Base-by-base conservation (phyloP, 2,797 vertebrate genomes). In the Takifugu ocellatus region DNA sequence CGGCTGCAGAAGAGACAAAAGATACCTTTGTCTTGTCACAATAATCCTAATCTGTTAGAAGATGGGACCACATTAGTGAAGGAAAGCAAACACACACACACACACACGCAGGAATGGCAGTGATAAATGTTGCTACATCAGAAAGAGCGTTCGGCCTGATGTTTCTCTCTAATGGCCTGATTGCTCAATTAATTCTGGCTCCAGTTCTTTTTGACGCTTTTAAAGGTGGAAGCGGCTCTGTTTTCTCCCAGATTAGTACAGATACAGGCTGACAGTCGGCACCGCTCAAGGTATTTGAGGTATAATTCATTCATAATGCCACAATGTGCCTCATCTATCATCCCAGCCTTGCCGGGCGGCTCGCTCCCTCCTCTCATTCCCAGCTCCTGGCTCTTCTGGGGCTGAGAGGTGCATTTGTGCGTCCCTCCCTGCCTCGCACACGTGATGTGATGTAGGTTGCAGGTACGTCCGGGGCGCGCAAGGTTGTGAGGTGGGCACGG, bases 281-380 rank as follows among this genome's bases (percentile, higher is more conserved):
- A 86, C 92, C 92, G 93, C 94, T 96, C 94, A 95, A 94, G 93
- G 94, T 95, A 94, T 96, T 95, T 95, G 81, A 92, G 92, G 93
- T 94, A 93, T 95, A 96, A 95, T 96, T 96, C 94, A 96, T 96
- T 95, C 94, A 95, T 94, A 95, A 95, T 93, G 92, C 94, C 77
- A 91, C 77, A 95, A 95, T 95, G 91, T 82, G 87, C 85, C 85
- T 91, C 94, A 96, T 96, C 92, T 89, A 95, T 96, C 94, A 96
- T 94, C 88, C 12, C 80, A 77, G 77, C 82, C 85, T 91, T 90
- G 84, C 36, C 82, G 82, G 64, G 83, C 83, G 62, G 72, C 84
- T 81, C 54, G 82, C 82, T 87, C 87, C 87, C 89, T 90, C 85
- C 87, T 87, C 88, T 89, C 72, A 86, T 84, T 91, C 90, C 90